These are phyloP conservation scores for Apamea anceps DNA, from an alignment of 2,888 invertebrate genomes.

Conservation along the genomic window DNA sequence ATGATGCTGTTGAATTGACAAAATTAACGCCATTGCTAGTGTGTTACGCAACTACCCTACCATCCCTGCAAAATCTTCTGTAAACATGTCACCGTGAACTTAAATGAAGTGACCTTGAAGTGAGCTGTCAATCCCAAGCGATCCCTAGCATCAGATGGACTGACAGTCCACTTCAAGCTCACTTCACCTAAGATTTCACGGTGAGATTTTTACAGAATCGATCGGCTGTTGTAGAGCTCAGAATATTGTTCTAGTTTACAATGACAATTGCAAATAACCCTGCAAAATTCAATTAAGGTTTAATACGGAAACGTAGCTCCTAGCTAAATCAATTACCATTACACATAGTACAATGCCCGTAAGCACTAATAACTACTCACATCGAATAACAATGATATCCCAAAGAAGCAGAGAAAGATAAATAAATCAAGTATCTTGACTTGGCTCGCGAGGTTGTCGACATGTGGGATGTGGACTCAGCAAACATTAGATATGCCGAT, in stretches of 20 bases:
- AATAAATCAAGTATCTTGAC: too few species aligned
- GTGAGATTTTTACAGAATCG: not conserved
- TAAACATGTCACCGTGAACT: not conserved
- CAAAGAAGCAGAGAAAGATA: too few species aligned
- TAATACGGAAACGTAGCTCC: not conserved
- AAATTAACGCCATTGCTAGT: not conserved
- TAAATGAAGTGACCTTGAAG: not conserved
- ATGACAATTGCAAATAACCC: not conserved
- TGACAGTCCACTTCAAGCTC: not conserved
- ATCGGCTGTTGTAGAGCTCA: not conserved
- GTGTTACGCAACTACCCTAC: not conserved
- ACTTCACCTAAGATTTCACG: not conserved
- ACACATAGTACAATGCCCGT: not conserved
- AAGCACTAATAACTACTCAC: not conserved
- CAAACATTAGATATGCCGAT: too few species aligned
- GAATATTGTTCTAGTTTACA: not conserved
- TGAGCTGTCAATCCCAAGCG: not conserved
- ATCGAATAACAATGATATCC: not conserved
- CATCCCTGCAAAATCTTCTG: too few species aligned
- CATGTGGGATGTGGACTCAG: too few species aligned
- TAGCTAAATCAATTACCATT: not conserved
- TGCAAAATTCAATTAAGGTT: slow-evolving; percentile 14
- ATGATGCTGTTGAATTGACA: not conserved
- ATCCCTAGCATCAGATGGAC: not conserved
- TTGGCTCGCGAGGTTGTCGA: too few species aligned